Evolutionary conservation across 2,797 vertebrate species (phyloP).

Genomic region (Artibeus lituratus): DNA sequence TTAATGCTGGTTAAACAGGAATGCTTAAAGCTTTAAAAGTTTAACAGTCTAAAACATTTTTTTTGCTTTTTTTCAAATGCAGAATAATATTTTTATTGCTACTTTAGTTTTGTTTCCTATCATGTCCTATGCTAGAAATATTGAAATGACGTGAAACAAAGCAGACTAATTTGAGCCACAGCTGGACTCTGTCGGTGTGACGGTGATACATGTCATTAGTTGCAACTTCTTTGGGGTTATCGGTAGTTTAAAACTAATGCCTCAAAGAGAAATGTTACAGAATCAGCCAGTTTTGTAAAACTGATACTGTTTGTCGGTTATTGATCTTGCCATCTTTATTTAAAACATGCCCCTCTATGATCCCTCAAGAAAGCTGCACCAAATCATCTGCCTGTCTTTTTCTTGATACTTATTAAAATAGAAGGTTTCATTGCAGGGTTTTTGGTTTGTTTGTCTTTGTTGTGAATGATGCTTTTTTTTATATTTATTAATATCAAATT

Average conservation of each 20-base stretch:
- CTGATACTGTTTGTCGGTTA: conserved; percentile 80
- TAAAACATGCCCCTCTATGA: conserved; percentile 76
- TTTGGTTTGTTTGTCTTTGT: conserved; percentile 78
- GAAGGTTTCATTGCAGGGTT: conserved; percentile 80
- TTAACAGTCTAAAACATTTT: conserved; percentile 73
- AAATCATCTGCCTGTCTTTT: conserved; percentile 82
- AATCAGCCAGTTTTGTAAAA: conserved; percentile 80
- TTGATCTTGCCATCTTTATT: conserved; percentile 78
- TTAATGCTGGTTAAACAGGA: conserved; percentile 82
- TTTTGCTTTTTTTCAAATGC: conserved; percentile 81
- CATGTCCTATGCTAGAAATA: conserved; percentile 81
- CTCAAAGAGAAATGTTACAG: conserved; percentile 77
- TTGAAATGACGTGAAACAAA: conserved; percentile 79
- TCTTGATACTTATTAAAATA: conserved; percentile 78
- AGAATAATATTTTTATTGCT: conserved; percentile 80
- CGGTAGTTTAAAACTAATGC: conserved; percentile 76
- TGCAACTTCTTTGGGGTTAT: conserved; percentile 78
- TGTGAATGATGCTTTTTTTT: conserved; percentile 86
- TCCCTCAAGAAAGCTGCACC: conserved; percentile 81
- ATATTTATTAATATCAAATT: conserved; percentile 84
- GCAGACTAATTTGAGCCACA: conserved; percentile 79
- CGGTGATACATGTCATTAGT: conserved; percentile 77
- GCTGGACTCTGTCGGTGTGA: conserved; percentile 73
- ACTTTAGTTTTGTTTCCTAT: conserved; percentile 78
- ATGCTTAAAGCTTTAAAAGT: conserved; percentile 84